Conservation (phyloP, 2,797 vertebrate species). For the Gouania willdenowi region DNA sequence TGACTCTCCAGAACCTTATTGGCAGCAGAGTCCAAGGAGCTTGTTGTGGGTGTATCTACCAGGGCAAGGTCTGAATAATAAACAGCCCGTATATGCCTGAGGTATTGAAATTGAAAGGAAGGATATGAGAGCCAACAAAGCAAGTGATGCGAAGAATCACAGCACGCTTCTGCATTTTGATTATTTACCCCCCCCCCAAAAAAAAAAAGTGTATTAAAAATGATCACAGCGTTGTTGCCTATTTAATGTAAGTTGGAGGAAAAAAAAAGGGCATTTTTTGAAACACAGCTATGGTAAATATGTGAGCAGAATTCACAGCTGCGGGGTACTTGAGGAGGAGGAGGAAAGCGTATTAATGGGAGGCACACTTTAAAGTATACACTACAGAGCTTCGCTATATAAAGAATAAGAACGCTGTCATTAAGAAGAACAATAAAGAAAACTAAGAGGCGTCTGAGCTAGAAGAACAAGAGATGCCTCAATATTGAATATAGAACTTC, state of each 20-base stretch:
- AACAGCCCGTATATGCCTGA: conserved; percentile 20
- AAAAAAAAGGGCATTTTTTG: conserved; percentile 18
- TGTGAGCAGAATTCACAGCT: conserved; percentile 52
- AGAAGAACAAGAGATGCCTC: too few species aligned
- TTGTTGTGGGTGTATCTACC: conserved; percentile 39
- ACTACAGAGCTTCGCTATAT: conserved; percentile 26
- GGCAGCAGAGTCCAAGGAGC: conserved; percentile 39
- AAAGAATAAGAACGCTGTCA: conserved; percentile 19
- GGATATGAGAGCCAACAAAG: conserved; percentile 26
- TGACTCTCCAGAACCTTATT: conserved; percentile 40
- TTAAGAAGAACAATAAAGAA: conserved; percentile 24
- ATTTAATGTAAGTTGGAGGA: conserved; percentile 72
- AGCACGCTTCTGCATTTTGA: conserved; percentile 61
- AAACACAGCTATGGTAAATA: conserved; percentile 19
- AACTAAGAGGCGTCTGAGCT: too few species aligned
- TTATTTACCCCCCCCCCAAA: conserved; percentile 70
- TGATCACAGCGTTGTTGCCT: conserved; percentile 80
- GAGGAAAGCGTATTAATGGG: conserved; percentile 48
- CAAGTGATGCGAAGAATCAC: conserved; percentile 43
- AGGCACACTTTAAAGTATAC: conserved; percentile 31
- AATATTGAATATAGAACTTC: too few species aligned
- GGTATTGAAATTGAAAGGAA: conserved; percentile 16
- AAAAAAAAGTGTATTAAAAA: conserved; percentile 78
- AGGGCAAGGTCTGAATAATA: conserved; percentile 41
- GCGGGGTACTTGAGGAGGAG: conserved; percentile 34